Evolutionary conservation across 2,888 invertebrate genomes (phyloP), one percentile per base, ranked within the genome.

Genomic region (Zygothrica quintamaculata): DNA sequence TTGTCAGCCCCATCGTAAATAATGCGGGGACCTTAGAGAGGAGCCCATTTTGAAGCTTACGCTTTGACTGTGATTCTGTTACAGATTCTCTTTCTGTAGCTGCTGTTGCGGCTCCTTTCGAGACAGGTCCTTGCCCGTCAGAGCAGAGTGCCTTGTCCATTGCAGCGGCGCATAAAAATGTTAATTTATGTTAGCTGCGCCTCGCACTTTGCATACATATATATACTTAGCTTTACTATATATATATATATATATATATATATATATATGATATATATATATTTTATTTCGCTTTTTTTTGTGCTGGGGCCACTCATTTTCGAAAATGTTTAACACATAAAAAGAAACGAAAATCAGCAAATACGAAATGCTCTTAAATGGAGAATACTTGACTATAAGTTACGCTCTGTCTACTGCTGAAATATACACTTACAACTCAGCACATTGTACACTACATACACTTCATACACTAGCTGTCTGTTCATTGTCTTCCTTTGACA

Each of bases 101-200:
- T 50, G 1, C 31, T n/a, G 9, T 31, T 37, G 8, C 31, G 3
- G 13, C 22, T 53, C 6, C 16, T 22, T 6, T 50, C 16, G 18
- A 47, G 33, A 25, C 33, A 37, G 66, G 37, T 46, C 40, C 44
- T 52, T 42, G 44, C 9, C 37, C n/a, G n/a, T n/a, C n/a, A n/a
- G n/a, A 22, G 18, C 2, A 22, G 18, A 22, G 44, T 44, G n/a
- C 60, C 58, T 62, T 61, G 84, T 60, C 68, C 87, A 80, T 74
- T 81, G 80, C 87, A 84, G 66, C 84, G 74, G 77, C 84, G 84
- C 74, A 81, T 81, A 84, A 81, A 81, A 81, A 81, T 86, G 80
- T 86, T 86, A 81, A 81, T 81, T 81, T 86, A 81, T 86, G 80
- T 84, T 58, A 66, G 36, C 66, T 72, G 82, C 72, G 85, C 82